phyloP scores from a whole-genome alignment of 2,888 invertebrate species.

The Maniola hyperantus region DNA sequence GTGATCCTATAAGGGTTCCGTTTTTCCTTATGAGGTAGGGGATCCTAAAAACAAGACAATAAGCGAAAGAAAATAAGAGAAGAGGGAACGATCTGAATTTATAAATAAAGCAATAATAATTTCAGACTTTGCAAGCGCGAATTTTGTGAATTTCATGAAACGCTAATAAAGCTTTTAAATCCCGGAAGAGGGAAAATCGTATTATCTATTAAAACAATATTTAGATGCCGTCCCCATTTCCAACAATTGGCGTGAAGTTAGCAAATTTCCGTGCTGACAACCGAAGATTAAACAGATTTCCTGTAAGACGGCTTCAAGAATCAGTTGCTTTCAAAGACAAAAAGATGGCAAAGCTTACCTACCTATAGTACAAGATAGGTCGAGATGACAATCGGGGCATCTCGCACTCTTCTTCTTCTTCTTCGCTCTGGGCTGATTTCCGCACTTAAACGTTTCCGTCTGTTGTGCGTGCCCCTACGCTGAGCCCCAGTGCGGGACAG shows the following conservation, averaged over 20 bases:
- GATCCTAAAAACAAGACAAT: constrained; percentile 15
- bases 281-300: constrained; percentile 16
- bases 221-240: constrained; percentile 19
- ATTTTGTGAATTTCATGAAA: constrained; percentile 4
- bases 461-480: too few species aligned
- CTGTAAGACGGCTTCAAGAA: not conserved
- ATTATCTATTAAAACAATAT: constrained; percentile 26
- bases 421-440: too few species aligned
- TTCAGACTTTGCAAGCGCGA: constrained; percentile 4
- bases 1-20: too few species aligned
- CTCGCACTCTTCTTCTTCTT: too few species aligned
- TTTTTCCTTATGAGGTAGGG: too few species aligned
- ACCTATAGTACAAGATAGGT: too few species aligned
- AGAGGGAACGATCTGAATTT: constrained; percentile 9
- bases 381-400: too few species aligned
- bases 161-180: constrained; percentile 21
- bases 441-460: too few species aligned
- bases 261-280: constrained; percentile 27
- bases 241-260: constrained; percentile 30
- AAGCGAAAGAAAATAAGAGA: not conserved
- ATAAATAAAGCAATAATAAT: constrained; percentile 17
- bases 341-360: not conserved
- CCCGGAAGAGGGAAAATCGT: constrained; percentile 15
- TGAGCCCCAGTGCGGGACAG: too few species aligned
- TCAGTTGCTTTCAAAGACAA: not conserved